Evolutionary conservation across 2,888 invertebrate species (phyloP), one percentile per base, ranked within the genome.

Genomic region (Tenodera sinensis): DNA sequence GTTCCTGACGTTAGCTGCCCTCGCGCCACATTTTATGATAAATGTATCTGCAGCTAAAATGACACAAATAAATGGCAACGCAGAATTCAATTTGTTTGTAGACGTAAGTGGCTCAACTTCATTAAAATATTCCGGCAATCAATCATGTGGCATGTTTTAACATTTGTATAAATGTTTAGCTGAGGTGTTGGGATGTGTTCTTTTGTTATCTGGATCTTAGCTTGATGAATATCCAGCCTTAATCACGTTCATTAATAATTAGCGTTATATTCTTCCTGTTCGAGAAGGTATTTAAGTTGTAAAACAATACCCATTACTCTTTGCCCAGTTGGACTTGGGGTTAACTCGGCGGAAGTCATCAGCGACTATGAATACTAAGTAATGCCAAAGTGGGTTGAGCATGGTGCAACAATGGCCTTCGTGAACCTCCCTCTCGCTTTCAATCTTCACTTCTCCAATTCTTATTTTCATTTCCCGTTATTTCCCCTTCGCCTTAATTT

Each of bases 291-390:
- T 47, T 20, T 25, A 9, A 25, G 28, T 47, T 86, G 54, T 85
- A 86, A 86, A 86, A 86, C 86, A 71, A 81, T 81, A 27, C 28
- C 86, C 86, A 86, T 86, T 86, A 71, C 86, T 86, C 86, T 81
- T 85, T 85, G 54, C 54, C 54, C 81, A 86, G 28, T 71, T 71
- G 28, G 81, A 28, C 86, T 28, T 71, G 14, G 54, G 85, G 85
- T 85, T 85, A 85, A 85, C 47, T 85, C 54, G 85, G 86, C 54
- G 86, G 54, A 86, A 86, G 86, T 81, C 86, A 86, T 71, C 71
- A 86, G 30, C 81, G 15, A 28, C 86, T 86, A 86, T 86, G 86
- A 81, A 86, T 71, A 86, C 71, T 86, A 86, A 54, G 28, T 30
- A 86, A 86, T 15, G 25, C 27, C n/a, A 7, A 28, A 86, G 25